A percentile compares a stretch with the other conserved stretches of the same genome.
Conservation (phyloP, 2,888 invertebrate species). For the Diloba caeruleocephala region DNA sequence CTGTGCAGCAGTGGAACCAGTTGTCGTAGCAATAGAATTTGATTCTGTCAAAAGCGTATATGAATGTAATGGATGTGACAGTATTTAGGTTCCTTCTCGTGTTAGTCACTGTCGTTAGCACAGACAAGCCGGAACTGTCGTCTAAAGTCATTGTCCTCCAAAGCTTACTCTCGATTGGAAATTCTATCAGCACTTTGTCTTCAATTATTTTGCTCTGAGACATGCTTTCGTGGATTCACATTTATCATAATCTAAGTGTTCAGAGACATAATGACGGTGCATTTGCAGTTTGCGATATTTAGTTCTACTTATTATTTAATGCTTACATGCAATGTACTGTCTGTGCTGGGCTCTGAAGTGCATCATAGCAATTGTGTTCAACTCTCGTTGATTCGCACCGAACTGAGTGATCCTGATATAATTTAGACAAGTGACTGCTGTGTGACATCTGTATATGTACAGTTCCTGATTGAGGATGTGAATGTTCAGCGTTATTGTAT, state of each 20-base stretch:
- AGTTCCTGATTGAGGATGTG: conserved; percentile 56
- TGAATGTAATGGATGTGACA: conserved; percentile 78
- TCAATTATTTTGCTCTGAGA: conserved; percentile 85
- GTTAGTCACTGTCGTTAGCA: conserved; percentile 85
- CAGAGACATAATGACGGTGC: conserved; percentile 81
- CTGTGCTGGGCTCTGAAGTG: conserved; percentile 85
- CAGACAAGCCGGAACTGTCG: conserved; percentile 84
- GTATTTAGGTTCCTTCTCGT: conserved; percentile 72
- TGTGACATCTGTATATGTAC: conserved; percentile 46
- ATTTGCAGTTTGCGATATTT: conserved; percentile 82
- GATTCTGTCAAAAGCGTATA: conserved; percentile 76
- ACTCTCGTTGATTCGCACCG: conserved; percentile 63
- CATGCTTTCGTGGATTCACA: conserved; percentile 87
- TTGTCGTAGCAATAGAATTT: conserved; percentile 58
- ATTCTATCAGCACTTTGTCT: conserved; percentile 75
- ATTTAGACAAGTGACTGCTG: conserved; percentile 53
- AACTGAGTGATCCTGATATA: conserved; percentile 50
- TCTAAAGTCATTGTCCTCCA: conserved; percentile 82
- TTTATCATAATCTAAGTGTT: conserved; percentile 79
- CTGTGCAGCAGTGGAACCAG: conserved; percentile 45
- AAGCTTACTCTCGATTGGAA: conserved; percentile 80
- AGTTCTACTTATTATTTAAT: conserved; percentile 78
- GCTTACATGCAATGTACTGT: conserved; percentile 83
- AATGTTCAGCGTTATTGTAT: conserved; percentile 74
- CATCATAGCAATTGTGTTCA: conserved; percentile 83